These are phyloP conservation scores for Cephalopholis sonnerati DNA, from an alignment of 2,113 vertebrate genomes.

Conservation along the genomic window DNA sequence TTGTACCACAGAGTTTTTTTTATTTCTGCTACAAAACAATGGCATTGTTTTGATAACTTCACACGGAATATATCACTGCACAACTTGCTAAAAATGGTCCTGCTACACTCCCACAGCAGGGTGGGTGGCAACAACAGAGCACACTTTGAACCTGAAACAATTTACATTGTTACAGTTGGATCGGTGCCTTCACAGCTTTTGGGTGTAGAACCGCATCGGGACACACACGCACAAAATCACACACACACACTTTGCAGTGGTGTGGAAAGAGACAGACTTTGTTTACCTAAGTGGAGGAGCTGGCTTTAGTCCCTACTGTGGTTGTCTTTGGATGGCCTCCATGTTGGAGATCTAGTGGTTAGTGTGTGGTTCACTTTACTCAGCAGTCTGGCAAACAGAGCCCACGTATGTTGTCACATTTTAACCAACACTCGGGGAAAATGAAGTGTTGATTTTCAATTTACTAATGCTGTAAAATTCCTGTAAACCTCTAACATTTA, in stretches of 20 bases:
- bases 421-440: constrained; percentile 46
- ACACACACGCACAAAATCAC: constrained; percentile 39
- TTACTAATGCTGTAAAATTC: constrained; percentile 16
- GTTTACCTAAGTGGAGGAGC: constrained; percentile 70
- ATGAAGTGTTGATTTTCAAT: constrained; percentile 35
- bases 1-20: constrained; percentile 26
- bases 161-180: constrained; percentile 79
- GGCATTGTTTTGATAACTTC: constrained; percentile 55
- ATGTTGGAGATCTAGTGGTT: constrained; percentile 61
- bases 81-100: constrained; percentile 64
- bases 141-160: constrained; percentile 75
- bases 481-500: constrained; percentile 15
- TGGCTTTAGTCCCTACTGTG: constrained; percentile 54
- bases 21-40: constrained; percentile 42
- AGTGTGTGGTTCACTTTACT: constrained; percentile 59
- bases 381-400: constrained; percentile 45
- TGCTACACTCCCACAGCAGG: constrained; percentile 59
- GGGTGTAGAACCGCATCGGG: constrained; percentile 36
- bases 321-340: constrained; percentile 75
- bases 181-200: constrained; percentile 51
- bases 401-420: constrained; percentile 41
- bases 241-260: constrained; percentile 34
- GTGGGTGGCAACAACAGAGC: constrained; percentile 63
- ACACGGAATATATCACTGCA: constrained; percentile 46
- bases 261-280: constrained; percentile 56